Conservation (phyloP, 2,113 vertebrate genomes). For the Neotoma lepida region DNA sequence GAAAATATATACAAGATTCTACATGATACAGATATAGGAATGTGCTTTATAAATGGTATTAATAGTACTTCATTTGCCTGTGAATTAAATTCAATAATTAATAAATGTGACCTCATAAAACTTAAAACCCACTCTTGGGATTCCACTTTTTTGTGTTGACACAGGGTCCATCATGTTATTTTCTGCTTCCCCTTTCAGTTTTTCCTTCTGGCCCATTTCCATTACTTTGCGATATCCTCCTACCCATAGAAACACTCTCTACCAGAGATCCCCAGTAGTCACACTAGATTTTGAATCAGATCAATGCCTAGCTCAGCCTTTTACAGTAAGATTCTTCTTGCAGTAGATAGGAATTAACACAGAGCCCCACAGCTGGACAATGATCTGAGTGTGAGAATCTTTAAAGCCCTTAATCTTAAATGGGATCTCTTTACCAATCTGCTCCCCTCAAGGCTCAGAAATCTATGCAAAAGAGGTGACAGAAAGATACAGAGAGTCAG, state of each 20-base stretch:
- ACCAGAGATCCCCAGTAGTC: background rate
- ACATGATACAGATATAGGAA: too few species aligned
- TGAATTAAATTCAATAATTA: background rate
- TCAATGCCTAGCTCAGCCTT: background rate
- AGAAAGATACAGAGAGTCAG: background rate
- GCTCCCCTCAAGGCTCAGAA: background rate
- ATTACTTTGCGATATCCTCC: background rate
- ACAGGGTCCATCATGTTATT: background rate
- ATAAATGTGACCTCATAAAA: background rate
- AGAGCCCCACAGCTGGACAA: background rate
- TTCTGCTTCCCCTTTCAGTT: background rate
- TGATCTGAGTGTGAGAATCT: background rate
- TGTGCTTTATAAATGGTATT: background rate
- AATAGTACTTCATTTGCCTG: background rate
- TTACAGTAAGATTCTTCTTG: background rate
- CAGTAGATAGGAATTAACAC: background rate
- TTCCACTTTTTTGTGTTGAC: background rate
- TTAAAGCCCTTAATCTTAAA: background rate
- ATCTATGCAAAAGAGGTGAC: background rate
- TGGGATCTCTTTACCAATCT: background rate
- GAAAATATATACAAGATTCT: too few species aligned
- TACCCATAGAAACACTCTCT: background rate
- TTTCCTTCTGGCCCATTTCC: background rate
- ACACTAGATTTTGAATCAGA: background rate
- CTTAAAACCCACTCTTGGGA: background rate